These are phyloP conservation scores for Anguilla anguilla DNA, from an alignment of 2,797 vertebrate species.

Conservation along the genomic window DNA sequence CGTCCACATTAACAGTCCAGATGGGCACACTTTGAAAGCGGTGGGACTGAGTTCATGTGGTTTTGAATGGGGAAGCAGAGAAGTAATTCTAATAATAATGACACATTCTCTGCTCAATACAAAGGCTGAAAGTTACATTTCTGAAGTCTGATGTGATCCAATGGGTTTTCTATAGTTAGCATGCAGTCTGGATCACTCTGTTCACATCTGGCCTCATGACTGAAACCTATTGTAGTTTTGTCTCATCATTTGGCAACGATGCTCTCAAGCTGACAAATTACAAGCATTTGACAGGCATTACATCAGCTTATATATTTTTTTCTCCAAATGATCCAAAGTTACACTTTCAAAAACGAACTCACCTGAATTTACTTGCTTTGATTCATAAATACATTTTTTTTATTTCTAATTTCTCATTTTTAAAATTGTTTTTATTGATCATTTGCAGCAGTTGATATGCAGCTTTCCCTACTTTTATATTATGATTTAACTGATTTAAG, in stretches of 20 bases:
- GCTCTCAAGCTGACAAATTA: conserved; percentile 75
- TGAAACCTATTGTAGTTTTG: conserved; percentile 58
- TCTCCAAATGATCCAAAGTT: conserved; percentile 9
- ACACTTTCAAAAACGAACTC: conserved; percentile 6
- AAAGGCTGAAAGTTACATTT: conserved; percentile 18
- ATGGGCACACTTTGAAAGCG: conserved; percentile 39
- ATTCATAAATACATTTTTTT: not conserved
- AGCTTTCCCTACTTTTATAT: not conserved
- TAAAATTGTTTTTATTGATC: not conserved
- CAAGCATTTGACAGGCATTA: conserved; percentile 67
- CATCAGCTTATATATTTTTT: conserved; percentile 58
- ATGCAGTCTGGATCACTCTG: conserved; percentile 52
- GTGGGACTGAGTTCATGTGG: conserved; percentile 39
- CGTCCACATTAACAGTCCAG: conserved; percentile 37
- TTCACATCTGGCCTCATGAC: conserved; percentile 65
- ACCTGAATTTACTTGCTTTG: not conserved
- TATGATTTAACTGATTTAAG: not conserved
- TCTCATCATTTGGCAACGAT: conserved; percentile 58
- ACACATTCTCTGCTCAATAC: conserved; percentile 24
- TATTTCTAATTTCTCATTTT: not conserved
- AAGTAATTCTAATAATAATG: conserved; percentile 45
- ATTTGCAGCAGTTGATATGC: not conserved
- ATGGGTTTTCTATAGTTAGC: conserved; percentile 10
- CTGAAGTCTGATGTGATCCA: conserved; percentile 20
- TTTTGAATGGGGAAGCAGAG: not conserved